Conservation (phyloP, 2,888 invertebrate genomes). For the Leucoma salicis region DNA sequence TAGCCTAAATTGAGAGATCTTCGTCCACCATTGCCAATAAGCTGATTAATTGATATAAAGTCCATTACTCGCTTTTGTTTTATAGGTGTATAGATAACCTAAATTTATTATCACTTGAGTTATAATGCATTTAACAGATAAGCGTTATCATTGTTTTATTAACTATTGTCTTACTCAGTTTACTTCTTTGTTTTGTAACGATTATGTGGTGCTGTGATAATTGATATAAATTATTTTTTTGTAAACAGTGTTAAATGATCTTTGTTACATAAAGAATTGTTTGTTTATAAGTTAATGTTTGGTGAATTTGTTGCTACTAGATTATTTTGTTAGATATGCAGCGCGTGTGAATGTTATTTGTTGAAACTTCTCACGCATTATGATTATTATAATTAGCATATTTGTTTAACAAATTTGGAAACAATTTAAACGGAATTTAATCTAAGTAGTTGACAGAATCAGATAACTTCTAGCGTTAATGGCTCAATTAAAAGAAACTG, state of each 20-base stretch:
- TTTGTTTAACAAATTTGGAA: too few species aligned
- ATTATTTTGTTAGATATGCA: background rate
- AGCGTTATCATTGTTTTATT: constrained; percentile 15
- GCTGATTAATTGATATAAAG: too few species aligned
- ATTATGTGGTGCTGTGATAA: background rate
- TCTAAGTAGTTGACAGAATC: too few species aligned
- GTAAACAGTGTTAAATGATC: background rate
- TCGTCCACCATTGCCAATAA: too few species aligned
- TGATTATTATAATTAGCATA: too few species aligned
- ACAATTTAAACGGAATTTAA: too few species aligned
- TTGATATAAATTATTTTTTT: background rate
- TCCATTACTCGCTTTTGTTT: too few species aligned
- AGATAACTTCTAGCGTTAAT: too few species aligned
- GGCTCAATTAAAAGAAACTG: too few species aligned
- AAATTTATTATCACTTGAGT: constrained; percentile 13
- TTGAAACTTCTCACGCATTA: background rate
- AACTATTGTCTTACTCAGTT: background rate
- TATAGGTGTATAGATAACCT: constrained; percentile 24
- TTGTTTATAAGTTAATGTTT: background rate
- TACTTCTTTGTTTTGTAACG: background rate
- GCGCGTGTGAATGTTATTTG: background rate
- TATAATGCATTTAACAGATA: constrained; percentile 18
- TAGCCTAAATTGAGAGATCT: too few species aligned
- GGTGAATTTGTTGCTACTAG: background rate
- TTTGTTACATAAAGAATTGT: background rate